These are phyloP conservation scores for Paelopatides confundens DNA, from an alignment of 53 echinoderm and acorn worm genomes.

Conservation along the genomic window DNA sequence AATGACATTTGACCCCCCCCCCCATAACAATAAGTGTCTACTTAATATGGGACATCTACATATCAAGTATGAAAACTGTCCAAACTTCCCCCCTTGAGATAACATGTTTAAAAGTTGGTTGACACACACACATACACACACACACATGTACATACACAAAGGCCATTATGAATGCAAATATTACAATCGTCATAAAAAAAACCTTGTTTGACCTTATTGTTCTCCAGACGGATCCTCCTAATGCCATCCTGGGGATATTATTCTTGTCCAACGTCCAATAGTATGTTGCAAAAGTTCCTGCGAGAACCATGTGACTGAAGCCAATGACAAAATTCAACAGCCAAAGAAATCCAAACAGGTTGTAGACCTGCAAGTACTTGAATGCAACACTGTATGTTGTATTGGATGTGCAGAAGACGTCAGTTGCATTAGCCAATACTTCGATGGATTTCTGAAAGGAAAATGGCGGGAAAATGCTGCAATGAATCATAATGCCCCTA, in stretches of 20 bases:
- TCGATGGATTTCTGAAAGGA: background rate
- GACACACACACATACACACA: too few relatives aligned
- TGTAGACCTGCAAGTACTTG: slow-evolving; percentile 89
- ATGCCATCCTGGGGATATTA: background rate
- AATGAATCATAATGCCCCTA: too few relatives aligned
- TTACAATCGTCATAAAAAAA: too few relatives aligned
- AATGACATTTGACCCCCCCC: too few relatives aligned
- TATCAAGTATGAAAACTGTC: too few relatives aligned
- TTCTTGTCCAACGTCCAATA: slow-evolving; percentile 93
- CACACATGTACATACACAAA: too few relatives aligned
- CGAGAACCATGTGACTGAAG: slow-evolving; percentile 83
- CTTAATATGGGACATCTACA: too few relatives aligned
- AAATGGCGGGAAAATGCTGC: too few relatives aligned
- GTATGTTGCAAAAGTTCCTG: slow-evolving; percentile 93
- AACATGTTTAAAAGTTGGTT: too few relatives aligned
- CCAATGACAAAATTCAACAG: slow-evolving; percentile 87
- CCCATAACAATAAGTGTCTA: too few relatives aligned
- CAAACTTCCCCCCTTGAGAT: too few relatives aligned
- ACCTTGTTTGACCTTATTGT: background rate
- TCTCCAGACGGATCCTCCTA: slow-evolving; percentile 17
- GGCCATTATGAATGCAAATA: too few relatives aligned
- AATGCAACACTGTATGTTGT: background rate
- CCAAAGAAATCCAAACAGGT: slow-evolving; percentile 95
- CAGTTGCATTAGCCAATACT: background rate
- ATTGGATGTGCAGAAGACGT: background rate